Evolutionary conservation across 1,140 invertebrate genomes (phyloP).

Genomic region (Globodera rostochiensis): DNA sequence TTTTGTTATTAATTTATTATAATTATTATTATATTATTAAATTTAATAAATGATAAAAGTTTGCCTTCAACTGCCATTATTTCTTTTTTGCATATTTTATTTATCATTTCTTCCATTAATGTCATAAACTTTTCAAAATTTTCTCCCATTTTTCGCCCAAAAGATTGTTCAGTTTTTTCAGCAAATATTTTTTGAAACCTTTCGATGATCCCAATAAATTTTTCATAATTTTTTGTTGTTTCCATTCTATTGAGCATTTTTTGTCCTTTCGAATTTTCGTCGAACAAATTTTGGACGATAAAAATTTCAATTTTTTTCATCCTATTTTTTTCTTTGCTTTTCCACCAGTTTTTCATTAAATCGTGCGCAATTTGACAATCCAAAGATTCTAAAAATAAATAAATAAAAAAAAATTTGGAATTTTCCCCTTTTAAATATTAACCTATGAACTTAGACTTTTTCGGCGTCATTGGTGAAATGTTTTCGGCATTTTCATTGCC

Average conservation of each 20-base stretch:
- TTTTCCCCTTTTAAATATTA: no score
- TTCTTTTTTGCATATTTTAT: background rate
- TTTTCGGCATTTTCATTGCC: no score
- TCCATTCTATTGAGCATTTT: background rate
- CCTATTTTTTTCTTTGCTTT: background rate
- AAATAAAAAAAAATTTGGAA: no score
- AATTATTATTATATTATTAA: no score
- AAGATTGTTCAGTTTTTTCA: background rate
- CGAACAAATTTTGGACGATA: background rate
- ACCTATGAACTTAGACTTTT: no score
- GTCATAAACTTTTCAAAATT: background rate
- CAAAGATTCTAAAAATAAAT: background rate
- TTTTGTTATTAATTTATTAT: no score
- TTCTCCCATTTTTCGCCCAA: background rate
- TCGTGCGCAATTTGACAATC: background rate
- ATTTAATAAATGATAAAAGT: background rate
- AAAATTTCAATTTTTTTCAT: background rate
- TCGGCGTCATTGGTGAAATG: no score
- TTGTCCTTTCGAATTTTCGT: background rate
- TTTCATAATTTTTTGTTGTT: background rate
- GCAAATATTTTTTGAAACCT: background rate
- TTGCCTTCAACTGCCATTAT: background rate
- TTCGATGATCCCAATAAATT: background rate
- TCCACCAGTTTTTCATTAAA: background rate
- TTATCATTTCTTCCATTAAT: constrained; percentile 2